Evolutionary conservation across 2,113 vertebrate species (phyloP).

Genomic region (Epinephelus lanceolatus): DNA sequence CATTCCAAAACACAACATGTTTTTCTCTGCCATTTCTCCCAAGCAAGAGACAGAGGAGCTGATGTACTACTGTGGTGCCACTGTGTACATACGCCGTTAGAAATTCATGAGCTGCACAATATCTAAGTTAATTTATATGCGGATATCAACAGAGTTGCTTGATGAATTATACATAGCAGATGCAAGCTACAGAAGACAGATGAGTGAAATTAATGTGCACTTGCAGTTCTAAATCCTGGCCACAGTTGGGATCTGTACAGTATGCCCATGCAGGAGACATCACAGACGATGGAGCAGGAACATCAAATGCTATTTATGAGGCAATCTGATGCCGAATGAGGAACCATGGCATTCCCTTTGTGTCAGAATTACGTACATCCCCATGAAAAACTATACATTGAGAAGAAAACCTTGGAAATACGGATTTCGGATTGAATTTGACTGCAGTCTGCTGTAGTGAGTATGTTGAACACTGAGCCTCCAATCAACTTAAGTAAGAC

Average conservation of each 20-base stretch:
- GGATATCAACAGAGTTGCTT: conserved; percentile 72
- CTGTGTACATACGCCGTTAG: conserved; percentile 56
- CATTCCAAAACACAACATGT: conserved; percentile 41
- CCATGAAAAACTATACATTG: conserved; percentile 16
- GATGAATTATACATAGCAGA: conserved; percentile 81
- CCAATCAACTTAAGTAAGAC: not conserved
- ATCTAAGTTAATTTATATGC: conserved; percentile 78
- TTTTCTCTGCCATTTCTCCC: conserved; percentile 42
- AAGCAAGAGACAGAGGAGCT: conserved; percentile 31
- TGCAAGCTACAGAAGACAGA: conserved; percentile 73
- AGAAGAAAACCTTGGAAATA: conserved; percentile 1
- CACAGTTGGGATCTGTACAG: conserved; percentile 42
- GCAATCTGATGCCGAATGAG: conserved; percentile 34
- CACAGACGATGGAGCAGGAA: conserved; percentile 47
- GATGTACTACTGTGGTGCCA: conserved; percentile 57
- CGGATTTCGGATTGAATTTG: conserved; percentile 10
- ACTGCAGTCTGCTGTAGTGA: not conserved
- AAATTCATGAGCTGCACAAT: conserved; percentile 78
- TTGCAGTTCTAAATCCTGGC: conserved; percentile 41
- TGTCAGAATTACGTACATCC: conserved; percentile 14
- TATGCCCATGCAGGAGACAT: conserved; percentile 36
- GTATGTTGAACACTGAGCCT: not conserved
- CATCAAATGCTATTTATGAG: conserved; percentile 56
- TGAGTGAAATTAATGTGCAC: conserved; percentile 74
- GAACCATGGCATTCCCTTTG: conserved; percentile 8